These are phyloP conservation scores for Lynx canadensis DNA, from an alignment of 2,113 vertebrate genomes.

Conservation along the genomic window DNA sequence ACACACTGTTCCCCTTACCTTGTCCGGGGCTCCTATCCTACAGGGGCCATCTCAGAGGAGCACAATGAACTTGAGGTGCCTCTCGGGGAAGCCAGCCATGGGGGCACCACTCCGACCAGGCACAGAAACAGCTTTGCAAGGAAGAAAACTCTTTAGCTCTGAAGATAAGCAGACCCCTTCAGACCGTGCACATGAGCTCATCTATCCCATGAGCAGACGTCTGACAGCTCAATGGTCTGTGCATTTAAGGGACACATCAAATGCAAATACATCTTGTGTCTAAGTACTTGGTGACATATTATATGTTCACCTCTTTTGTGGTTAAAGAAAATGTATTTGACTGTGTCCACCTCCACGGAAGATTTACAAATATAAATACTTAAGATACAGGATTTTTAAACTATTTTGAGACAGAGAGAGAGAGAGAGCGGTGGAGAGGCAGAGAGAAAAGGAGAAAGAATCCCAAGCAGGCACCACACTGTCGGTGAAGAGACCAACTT, in stretches of 20 bases:
- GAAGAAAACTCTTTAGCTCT: not conserved
- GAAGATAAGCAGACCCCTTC: not conserved
- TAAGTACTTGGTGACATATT: not conserved
- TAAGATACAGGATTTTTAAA: no score
- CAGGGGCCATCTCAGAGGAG: fast-evolving
- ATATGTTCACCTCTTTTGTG: not conserved
- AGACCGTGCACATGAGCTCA: not conserved
- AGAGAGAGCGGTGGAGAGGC: no score
- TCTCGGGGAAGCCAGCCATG: not conserved
- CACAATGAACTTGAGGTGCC: not conserved
- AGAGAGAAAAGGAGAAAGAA: no score
- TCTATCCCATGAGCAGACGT: fast-evolving
- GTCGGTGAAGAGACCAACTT: no score
- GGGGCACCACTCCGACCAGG: fast-evolving
- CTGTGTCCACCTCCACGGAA: not conserved
- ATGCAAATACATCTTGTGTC: not conserved
- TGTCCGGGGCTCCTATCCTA: fast-evolving
- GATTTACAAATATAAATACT: not conserved
- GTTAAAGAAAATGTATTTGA: not conserved
- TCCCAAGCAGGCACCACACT: no score
- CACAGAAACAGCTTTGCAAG: not conserved
- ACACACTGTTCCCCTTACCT: fast-evolving
- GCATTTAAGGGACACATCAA: not conserved
- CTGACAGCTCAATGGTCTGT: fast-evolving
- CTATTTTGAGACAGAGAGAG: no score